These are phyloP conservation scores for Bagarius yarrelli DNA, from an alignment of 2,113 vertebrate species.

Conservation along the genomic window DNA sequence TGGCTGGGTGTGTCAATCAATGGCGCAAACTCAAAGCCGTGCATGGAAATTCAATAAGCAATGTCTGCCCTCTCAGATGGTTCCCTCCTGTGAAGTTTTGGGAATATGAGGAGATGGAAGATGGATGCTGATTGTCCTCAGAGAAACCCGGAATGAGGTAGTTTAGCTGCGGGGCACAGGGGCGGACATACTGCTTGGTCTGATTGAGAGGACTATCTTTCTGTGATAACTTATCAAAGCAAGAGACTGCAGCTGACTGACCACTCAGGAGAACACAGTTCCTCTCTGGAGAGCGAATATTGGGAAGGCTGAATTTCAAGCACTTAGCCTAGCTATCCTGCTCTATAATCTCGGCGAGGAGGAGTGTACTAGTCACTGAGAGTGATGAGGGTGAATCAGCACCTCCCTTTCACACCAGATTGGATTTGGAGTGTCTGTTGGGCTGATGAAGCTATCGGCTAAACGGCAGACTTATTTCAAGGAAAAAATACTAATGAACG, in stretches of 20 bases:
- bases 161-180: conserved; percentile 30
- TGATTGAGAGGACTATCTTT: conserved; percentile 48
- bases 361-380: conserved; percentile 33
- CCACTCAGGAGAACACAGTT: conserved; percentile 30
- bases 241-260: conserved; percentile 21
- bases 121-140: conserved; percentile 36
- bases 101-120: conserved; percentile 7
- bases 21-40: background rate
- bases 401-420: conserved; percentile 32
- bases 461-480: conserved; percentile 10
- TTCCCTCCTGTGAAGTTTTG: conserved; percentile 7
- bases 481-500: conserved; percentile 24
- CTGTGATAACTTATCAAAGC: conserved; percentile 51
- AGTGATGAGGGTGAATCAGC: conserved; percentile 42
- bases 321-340: conserved; percentile 46
- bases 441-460: conserved; percentile 20
- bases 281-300: conserved; percentile 45
- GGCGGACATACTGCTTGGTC: conserved; percentile 41
- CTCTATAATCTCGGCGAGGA: conserved; percentile 43
- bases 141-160: conserved; percentile 41
- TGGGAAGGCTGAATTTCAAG: conserved; percentile 44
- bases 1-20: conserved; percentile 14
- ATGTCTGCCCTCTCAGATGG: conserved; percentile 21
- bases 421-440: conserved; percentile 29
- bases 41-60: background rate